Evolutionary conservation across 2,888 invertebrate genomes (phyloP), one percentile per base, ranked within the genome.

Genomic region (Tiliacea aurago): DNA sequence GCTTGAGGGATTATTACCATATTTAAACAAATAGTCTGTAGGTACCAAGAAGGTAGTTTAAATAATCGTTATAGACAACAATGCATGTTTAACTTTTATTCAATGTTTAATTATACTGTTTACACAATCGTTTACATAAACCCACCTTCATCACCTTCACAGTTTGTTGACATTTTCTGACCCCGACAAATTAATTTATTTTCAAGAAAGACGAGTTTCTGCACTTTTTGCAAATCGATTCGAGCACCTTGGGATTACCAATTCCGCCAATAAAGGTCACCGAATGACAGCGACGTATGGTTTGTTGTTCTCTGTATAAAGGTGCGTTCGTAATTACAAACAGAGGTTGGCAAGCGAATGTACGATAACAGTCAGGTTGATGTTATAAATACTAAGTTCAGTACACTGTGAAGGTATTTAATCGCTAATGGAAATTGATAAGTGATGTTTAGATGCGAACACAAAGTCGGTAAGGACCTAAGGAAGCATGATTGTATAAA

Each of bases 131-230:
- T 80, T 80, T 73, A 83, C 63, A 74, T 82, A 80, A 84, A 79
- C 65, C 73, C 65, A 79, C 76, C 82, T 81, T 77, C 78, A 85
- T 89, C 88, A 91, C 92, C 93, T 94, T 93, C 91, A 90, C 71
- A 90, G 92, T 91, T 92, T 93, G 90, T 91, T 92, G 92, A 89
- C 92, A 93, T 93, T 94, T 92, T 87, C 79, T 88, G 88, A 90
- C 88, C 89, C 86, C 87, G 84, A 81, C 84, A 83, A 84, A 86
- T 87, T 78, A 86, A 88, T 87, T 82, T 86, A 85, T 86, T 86
- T 86, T 86, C 84, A 79, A 87, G 85, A 91, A 90, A 90, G 85
- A 93, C 94, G 83, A 90, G 92, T 94, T 91, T 92, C 89, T 92
- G 76, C 83, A 89, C 90, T 93, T 91, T 92, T 92, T 90, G 85